phyloP scores from a whole-genome alignment of 2,888 invertebrate genomes.

The Acanthosepion esculentum region DNA sequence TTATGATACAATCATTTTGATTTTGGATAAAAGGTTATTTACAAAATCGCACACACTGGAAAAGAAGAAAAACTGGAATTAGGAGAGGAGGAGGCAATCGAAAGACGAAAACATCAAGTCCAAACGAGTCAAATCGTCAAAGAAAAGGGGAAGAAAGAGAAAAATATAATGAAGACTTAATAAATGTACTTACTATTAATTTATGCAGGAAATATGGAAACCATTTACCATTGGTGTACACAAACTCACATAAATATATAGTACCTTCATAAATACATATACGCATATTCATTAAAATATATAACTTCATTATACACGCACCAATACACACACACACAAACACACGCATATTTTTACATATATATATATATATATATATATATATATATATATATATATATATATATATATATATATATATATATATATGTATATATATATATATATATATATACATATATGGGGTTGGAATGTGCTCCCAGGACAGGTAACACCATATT shows the following conservation, averaged over 20 bases:
- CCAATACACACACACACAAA: too few relatives aligned
- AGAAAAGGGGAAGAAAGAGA: background rate
- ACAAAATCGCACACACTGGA: background rate
- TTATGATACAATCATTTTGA: conserved; percentile 9
- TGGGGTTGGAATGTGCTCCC: too few relatives aligned
- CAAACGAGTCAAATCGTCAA: background rate
- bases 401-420: background rate
- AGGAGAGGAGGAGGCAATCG: too few relatives aligned
- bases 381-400: background rate
- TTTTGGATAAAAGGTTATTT: background rate
- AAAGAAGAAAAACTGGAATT: background rate
- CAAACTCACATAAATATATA: background rate
- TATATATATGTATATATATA: background rate
- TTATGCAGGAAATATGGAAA: too few relatives aligned
- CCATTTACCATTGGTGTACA: too few relatives aligned
- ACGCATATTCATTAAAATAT: background rate
- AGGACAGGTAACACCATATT: too few relatives aligned
- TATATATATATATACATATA: background rate
- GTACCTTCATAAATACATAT: background rate
- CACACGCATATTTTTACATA: too few relatives aligned
- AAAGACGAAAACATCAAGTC: too few relatives aligned
- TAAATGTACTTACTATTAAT: background rate
- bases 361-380: background rate
- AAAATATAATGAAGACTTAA: background rate
- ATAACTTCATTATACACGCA: too few relatives aligned